Percentiles rank a stretch among this genome's conserved stretches.
phyloP scores from a whole-genome alignment of 2,888 invertebrate species.

The Pseudococcus viburni region DNA sequence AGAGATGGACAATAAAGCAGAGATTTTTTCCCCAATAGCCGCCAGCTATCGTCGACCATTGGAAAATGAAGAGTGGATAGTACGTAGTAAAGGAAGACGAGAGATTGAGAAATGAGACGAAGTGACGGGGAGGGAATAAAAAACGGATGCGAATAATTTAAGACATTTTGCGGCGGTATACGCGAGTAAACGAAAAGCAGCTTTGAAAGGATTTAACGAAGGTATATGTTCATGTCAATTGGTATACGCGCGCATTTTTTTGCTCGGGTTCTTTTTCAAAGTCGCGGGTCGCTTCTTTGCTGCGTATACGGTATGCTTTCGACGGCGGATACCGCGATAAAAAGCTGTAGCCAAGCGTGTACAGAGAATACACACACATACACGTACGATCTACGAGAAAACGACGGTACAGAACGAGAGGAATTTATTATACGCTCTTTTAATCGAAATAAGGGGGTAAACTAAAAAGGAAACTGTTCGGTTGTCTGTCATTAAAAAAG shows the following conservation, averaged over 20 bases:
- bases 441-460: conserved; percentile 22
- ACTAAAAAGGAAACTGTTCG: conserved; percentile 4
- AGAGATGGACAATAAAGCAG: neutral
- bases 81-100: neutral
- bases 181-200: neutral
- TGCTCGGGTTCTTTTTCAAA: neutral
- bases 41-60: neutral
- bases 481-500: conserved; percentile 21
- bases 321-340: neutral
- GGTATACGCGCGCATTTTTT: conserved; percentile 1
- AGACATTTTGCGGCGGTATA: neutral
- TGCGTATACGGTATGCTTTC: neutral
- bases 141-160: conserved; percentile 35
- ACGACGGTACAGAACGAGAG: neutral
- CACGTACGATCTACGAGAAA: no score
- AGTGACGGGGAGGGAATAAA: neutral
- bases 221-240: conserved; percentile 45
- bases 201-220: conserved; percentile 47
- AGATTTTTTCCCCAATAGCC: neutral
- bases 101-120: neutral
- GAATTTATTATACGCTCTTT: conserved; percentile 32
- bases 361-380: no score
- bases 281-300: neutral
- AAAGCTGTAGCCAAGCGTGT: neutral
- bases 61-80: neutral